phyloP scores from a whole-genome alignment of 2,113 vertebrate genomes.

The Toxotes jaculatrix region DNA sequence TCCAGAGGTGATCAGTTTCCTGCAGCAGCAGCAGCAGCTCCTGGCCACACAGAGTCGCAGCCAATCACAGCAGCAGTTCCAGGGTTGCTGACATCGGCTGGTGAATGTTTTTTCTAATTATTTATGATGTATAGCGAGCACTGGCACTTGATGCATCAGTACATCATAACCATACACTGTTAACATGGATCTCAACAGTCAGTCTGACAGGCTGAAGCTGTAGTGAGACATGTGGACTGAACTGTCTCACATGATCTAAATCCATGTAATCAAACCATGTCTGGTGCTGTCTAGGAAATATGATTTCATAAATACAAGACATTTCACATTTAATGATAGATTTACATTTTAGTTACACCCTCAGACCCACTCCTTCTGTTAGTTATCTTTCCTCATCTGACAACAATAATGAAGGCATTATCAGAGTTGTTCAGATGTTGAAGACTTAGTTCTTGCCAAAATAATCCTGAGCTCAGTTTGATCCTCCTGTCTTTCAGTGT shows the following conservation, averaged over 20 bases:
- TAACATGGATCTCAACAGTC: neutral
- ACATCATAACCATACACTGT: neutral
- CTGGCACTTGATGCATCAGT: slow-evolving; percentile 3
- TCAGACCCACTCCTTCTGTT: neutral
- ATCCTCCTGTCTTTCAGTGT: neutral
- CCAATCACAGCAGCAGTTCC: slow-evolving; percentile 90
- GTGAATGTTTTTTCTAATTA: neutral
- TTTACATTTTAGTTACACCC: neutral
- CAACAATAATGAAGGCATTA: neutral
- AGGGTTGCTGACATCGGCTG: slow-evolving; percentile 70
- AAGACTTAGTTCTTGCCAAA: neutral
- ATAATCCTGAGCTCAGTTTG: neutral
- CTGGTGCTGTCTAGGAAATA: slow-evolving; percentile 20
- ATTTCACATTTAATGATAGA: slow-evolving; percentile 17
- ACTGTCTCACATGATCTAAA: neutral
- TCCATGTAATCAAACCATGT: neutral
- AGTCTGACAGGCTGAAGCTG: neutral
- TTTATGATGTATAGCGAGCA: neutral
- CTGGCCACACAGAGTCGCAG: slow-evolving; percentile 90
- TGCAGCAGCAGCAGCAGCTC: slow-evolving; percentile 96
- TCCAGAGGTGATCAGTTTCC: slow-evolving; percentile 96
- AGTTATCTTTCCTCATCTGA: neutral
- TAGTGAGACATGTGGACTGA: slow-evolving; percentile 16
- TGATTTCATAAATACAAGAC: neutral
- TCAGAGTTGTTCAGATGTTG: neutral